phyloP scores from a whole-genome alignment of 35 echinoderm and acorn worm species.

The Patiria miniata region DNA sequence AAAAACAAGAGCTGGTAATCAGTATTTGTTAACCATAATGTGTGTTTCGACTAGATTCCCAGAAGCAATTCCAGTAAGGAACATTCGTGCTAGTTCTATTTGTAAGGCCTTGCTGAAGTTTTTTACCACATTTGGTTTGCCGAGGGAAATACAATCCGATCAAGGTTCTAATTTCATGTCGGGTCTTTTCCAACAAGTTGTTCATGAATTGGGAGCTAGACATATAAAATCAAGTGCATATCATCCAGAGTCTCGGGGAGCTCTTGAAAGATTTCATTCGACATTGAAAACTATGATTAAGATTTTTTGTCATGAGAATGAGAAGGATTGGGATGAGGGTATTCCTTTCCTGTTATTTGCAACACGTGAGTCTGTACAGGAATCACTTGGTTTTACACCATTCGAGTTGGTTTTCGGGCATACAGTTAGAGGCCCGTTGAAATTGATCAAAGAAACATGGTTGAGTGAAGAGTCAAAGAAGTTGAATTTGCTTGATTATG shows the following conservation, averaged over 20 bases:
- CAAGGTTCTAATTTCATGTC: conserved; percentile 76
- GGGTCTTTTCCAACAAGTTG: conserved; percentile 41
- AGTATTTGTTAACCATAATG: conserved; percentile 81
- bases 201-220: conserved; percentile 27
- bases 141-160: conserved; percentile 60
- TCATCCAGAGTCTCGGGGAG: conserved; percentile 64
- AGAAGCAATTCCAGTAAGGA: conserved; percentile 66
- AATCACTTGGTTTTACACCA: conserved; percentile 70
- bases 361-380: conserved; percentile 51
- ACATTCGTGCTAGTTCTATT: conserved; percentile 59
- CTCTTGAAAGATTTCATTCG: conserved; percentile 67
- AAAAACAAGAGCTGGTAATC: conserved; percentile 60
- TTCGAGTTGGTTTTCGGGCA: conserved; percentile 71
- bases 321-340: conserved; percentile 82
- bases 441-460: conserved; percentile 69
- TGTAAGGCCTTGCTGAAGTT: conserved; percentile 54
- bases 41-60: conserved; percentile 72
- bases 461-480: conserved; percentile 12
- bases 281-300: conserved; percentile 76
- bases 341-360: conserved; percentile 73
- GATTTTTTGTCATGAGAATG: conserved; percentile 57
- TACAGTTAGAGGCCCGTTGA: conserved; percentile 69
- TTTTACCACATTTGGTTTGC: conserved; percentile 65
- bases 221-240: conserved; percentile 66
- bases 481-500: conserved; percentile 76